These are phyloP conservation scores for Spea hammondii DNA, from an alignment of 2,797 vertebrate genomes.

Conservation along the genomic window DNA sequence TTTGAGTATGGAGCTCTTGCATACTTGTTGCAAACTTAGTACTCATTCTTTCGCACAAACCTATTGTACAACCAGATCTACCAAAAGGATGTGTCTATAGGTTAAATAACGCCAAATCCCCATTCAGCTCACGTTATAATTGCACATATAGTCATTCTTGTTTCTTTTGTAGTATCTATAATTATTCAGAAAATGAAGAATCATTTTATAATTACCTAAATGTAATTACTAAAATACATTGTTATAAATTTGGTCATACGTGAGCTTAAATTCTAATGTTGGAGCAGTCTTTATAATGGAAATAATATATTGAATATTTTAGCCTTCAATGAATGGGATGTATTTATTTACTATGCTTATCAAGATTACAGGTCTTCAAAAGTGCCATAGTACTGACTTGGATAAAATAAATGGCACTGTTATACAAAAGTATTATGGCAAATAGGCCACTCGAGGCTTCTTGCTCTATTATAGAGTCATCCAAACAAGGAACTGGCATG, in stretches of 20 bases:
- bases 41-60: conserved; percentile 3
- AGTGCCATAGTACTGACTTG: neutral
- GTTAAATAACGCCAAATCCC: neutral
- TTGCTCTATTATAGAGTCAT: neutral
- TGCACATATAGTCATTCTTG: neutral
- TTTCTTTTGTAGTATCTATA: neutral
- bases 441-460: neutral
- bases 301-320: neutral
- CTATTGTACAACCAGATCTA: neutral
- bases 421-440: neutral
- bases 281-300: neutral
- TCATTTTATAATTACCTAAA: neutral
- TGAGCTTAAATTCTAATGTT: neutral
- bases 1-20: conserved; percentile 66
- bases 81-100: neutral
- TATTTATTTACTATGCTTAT: too few species aligned
- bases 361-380: too few species aligned
- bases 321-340: too few species aligned
- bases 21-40: conserved; percentile 67
- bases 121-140: neutral
- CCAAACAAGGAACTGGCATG: conserved; percentile 67
- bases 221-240: neutral
- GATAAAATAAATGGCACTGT: neutral
- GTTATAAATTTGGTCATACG: neutral
- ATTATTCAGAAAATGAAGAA: neutral